Evolutionary conservation across 1,140 invertebrate genomes (phyloP).

Genomic region (Hetaerina americana): DNA sequence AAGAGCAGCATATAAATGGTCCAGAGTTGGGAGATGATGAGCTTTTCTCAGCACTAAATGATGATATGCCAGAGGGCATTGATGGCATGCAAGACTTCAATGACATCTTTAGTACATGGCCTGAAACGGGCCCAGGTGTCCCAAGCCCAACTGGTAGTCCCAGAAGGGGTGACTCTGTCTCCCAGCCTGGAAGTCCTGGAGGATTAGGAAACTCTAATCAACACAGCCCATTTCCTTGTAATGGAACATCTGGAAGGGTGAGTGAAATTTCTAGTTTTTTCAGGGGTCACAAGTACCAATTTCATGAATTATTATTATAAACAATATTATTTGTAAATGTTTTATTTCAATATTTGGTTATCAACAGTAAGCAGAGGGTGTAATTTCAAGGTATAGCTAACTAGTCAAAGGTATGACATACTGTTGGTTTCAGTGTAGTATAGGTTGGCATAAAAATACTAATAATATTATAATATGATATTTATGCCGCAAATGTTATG

Average conservation of each 20-base stretch:
- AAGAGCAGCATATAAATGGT: slow-evolving; percentile 63
- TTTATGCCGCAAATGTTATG: too few species aligned
- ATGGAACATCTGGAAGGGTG: slow-evolving; percentile 30
- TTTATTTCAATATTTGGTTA: too few species aligned
- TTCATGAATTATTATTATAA: too few species aligned
- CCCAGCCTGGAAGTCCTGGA: slow-evolving; percentile 44
- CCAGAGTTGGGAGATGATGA: slow-evolving; percentile 63
- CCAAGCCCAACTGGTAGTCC: slow-evolving; percentile 46
- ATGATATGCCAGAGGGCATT: slow-evolving; percentile 58
- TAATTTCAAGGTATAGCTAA: too few species aligned
- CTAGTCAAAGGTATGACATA: too few species aligned
- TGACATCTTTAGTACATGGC: slow-evolving; percentile 55
- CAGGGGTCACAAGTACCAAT: too few species aligned
- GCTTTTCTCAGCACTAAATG: slow-evolving; percentile 49
- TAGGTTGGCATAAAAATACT: too few species aligned
- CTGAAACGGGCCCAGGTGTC: slow-evolving; percentile 41
- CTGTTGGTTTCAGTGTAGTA: too few species aligned
- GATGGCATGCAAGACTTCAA: slow-evolving; percentile 56
- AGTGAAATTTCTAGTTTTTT: too few species aligned
- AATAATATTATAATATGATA: too few species aligned
- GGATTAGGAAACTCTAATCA: slow-evolving; percentile 37
- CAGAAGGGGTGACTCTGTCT: slow-evolving; percentile 27
- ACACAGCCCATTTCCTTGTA: slow-evolving; percentile 45
- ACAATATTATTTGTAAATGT: too few species aligned
- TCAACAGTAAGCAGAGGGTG: too few species aligned